Evolutionary conservation across 92 coral and sea anemone genomes (phyloP).

Genomic region (Palythoa caribaeorum): DNA sequence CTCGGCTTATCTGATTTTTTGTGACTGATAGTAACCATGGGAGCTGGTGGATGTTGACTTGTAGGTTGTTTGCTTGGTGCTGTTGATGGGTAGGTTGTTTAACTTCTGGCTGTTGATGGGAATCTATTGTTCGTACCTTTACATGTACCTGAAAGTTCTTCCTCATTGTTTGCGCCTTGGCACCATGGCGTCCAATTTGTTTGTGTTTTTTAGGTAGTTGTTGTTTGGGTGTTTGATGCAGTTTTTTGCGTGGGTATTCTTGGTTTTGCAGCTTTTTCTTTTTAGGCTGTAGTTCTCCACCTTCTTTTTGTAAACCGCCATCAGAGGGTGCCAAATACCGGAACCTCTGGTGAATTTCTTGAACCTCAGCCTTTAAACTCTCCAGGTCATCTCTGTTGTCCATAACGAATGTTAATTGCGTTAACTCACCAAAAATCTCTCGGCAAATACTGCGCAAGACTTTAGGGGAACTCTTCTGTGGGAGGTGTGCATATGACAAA

Average conservation of each 20-base stretch:
- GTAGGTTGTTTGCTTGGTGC: not conserved
- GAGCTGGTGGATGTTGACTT: not conserved
- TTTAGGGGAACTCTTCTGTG: conserved; percentile 36
- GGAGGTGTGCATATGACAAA: conserved; percentile 5
- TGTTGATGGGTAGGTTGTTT: not conserved
- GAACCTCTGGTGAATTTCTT: conserved; percentile 1
- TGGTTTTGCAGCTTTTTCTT: conserved; percentile 37
- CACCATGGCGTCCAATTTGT: conserved; percentile 33
- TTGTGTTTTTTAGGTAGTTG: conserved; percentile 27
- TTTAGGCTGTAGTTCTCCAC: conserved; percentile 4
- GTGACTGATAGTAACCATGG: too few species aligned
- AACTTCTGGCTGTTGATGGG: not conserved
- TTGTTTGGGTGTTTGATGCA: conserved; percentile 10
- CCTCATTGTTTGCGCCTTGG: conserved; percentile 10
- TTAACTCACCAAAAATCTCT: not conserved
- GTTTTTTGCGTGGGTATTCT: conserved; percentile 21
- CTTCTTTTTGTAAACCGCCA: conserved; percentile 28
- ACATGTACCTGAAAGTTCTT: not conserved
- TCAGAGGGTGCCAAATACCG: conserved; percentile 38
- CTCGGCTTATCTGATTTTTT: too few species aligned
- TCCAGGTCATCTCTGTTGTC: not conserved
- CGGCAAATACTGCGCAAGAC: conserved; percentile 15
- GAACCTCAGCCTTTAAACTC: not conserved
- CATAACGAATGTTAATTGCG: not conserved
- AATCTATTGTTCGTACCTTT: too few species aligned